Evolutionary conservation across 2,888 invertebrate genomes (phyloP).

Genomic region (Sinhomidia bicolor): DNA sequence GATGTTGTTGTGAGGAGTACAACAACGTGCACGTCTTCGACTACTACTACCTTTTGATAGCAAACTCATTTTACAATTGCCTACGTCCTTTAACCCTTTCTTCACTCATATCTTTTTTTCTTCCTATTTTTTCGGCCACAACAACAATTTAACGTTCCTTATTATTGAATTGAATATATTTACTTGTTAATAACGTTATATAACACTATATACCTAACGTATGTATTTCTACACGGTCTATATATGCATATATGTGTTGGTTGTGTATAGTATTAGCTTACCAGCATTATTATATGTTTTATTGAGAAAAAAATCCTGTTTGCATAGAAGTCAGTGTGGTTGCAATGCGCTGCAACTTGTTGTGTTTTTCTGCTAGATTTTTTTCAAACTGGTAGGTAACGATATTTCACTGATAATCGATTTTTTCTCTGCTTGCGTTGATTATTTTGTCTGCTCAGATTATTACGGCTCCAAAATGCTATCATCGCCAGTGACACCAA

Average conservation of each 20-base stretch:
- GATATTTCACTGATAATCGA: constrained; percentile 53
- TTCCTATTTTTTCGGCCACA: constrained; percentile 17
- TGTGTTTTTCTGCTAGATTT: constrained; percentile 9
- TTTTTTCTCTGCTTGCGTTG: constrained; percentile 33
- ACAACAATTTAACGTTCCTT: constrained; percentile 17
- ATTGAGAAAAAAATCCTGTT: neutral
- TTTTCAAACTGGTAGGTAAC: neutral
- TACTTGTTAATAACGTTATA: constrained; percentile 4
- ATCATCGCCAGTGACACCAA: constrained; percentile 35
- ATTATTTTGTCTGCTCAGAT: constrained; percentile 1
- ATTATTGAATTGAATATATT: constrained; percentile 2
- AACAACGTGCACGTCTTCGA: constrained; percentile 17
- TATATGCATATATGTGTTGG: neutral
- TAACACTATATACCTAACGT: neutral
- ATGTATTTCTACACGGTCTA: too few species aligned
- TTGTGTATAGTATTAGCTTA: constrained; percentile 12
- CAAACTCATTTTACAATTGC: constrained; percentile 15
- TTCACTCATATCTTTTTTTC: constrained; percentile 34
- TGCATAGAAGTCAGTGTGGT: constrained; percentile 26
- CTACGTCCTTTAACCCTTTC: constrained; percentile 44
- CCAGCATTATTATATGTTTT: neutral
- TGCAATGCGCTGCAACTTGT: constrained; percentile 10
- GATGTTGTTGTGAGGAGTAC: constrained; percentile 9
- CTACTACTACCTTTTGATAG: too few species aligned
- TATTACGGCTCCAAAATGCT: constrained; percentile 19